Evolutionary conservation across 2,113 vertebrate species (phyloP), one percentile per base, ranked within the genome.

Genomic region (Craseonycteris thonglongyai): DNA sequence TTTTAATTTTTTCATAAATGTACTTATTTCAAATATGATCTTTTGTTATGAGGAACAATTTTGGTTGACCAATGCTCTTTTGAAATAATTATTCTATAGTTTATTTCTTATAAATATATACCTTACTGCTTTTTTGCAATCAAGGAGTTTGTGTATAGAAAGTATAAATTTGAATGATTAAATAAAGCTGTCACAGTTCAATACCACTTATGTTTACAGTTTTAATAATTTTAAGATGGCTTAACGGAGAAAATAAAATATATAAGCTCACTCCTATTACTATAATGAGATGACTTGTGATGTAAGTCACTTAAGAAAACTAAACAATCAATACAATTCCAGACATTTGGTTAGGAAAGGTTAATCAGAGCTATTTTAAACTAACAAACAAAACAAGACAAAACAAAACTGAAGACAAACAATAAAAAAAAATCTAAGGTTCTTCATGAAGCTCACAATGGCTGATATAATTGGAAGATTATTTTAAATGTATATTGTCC

Each of bases 261-360:
- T 86, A 63, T 58, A 84, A 56, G 16, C 22, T 22, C 58, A 65
- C 5, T 42, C 21, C 19, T 5, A 10, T 71, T 93, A 21, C 51
- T 90, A 51, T 61, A 61, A 92, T 33, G 80, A 7, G 38, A 86
- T 75, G 59, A 65, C 28, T 90, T 89, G 22, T 18, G 75, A 28
- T 75, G 61, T 95, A 94, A 93, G 24, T 51, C 12, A 92, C 82
- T 91, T 90, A 68, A 35, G 2, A 68, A n/a, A 90, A 96, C 11
- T 59, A 13, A 86, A 78, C 61, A 92, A 96, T 16, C 1, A 93
- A 58, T 94, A 91, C 38, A 95, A 94, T 56, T 90, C 61, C 13
- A 95, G 49, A 30, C 95, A 14, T 86, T 88, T 96, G 63, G 18
- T 93, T 79, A 74, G 49, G 38, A 71, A 35, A 93, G 6, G 0